These are phyloP conservation scores for Smutsia gigantea DNA, from an alignment of 2,797 vertebrate species.

Conservation along the genomic window DNA sequence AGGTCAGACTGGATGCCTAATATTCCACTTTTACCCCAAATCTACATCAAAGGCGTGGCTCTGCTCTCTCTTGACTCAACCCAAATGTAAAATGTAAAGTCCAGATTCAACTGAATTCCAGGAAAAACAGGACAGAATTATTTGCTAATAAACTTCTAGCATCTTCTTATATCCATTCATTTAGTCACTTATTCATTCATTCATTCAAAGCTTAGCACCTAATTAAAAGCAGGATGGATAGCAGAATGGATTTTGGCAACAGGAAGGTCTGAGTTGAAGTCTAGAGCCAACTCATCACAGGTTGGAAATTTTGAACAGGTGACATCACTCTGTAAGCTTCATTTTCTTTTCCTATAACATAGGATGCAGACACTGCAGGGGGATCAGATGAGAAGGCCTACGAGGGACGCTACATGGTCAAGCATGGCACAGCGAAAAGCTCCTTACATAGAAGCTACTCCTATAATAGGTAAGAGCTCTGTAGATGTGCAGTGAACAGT, in stretches of 20 bases:
- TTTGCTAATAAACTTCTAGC: background rate
- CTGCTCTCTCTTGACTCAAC: background rate
- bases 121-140: background rate
- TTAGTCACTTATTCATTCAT: background rate
- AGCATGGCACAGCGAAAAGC: accelerated
- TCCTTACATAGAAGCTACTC: background rate
- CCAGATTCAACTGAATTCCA: background rate
- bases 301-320: background rate
- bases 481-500: background rate
- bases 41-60: background rate
- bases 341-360: background rate
- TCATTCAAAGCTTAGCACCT: background rate
- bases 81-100: background rate
- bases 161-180: background rate
- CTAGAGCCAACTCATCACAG: background rate
- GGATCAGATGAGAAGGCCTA: background rate
- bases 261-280: background rate
- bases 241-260: background rate
- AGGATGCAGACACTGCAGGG: background rate
- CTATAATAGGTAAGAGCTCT: background rate
- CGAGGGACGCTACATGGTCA: accelerated
- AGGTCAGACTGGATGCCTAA: background rate
- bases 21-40: accelerated
- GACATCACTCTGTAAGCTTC: background rate
- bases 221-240: background rate